These are phyloP conservation scores for Ochotona curzoniae DNA, from an alignment of 2,113 vertebrate species.

Conservation along the genomic window DNA sequence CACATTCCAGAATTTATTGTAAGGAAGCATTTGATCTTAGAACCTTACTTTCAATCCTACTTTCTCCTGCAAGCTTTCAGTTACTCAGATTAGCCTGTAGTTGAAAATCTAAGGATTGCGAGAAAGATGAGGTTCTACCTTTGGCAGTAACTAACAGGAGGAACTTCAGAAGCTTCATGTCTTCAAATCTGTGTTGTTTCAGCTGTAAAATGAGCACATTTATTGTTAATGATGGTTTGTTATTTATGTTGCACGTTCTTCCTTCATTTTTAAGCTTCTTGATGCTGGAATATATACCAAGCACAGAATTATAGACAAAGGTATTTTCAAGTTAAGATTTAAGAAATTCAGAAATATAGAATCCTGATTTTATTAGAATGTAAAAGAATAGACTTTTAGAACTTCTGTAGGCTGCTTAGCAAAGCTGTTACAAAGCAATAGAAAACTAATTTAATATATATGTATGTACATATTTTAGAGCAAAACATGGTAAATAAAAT, in stretches of 20 bases:
- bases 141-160: background rate
- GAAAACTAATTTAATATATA: background rate
- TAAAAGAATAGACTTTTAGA: slow-evolving; percentile 26
- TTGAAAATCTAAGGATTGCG: slow-evolving; percentile 5
- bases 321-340: slow-evolving; percentile 3
- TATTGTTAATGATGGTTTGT: background rate
- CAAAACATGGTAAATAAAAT: background rate
- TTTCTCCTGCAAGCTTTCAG: background rate
- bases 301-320: background rate
- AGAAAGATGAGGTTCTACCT: background rate
- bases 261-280: slow-evolving; percentile 8
- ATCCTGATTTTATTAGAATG: background rate
- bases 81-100: background rate
- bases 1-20: background rate
- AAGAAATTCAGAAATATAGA: background rate
- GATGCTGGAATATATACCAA: background rate
- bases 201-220: background rate
- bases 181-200: background rate
- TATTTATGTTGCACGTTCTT: background rate
- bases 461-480: background rate
- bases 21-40: background rate
- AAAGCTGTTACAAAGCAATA: background rate
- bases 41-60: background rate
- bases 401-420: background rate
- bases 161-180: background rate